A percentile compares a stretch with the other conserved stretches of the same genome.
Evolutionary conservation across 1,140 invertebrate genomes (phyloP).

Genomic region (Aporrectodea caliginosa): DNA sequence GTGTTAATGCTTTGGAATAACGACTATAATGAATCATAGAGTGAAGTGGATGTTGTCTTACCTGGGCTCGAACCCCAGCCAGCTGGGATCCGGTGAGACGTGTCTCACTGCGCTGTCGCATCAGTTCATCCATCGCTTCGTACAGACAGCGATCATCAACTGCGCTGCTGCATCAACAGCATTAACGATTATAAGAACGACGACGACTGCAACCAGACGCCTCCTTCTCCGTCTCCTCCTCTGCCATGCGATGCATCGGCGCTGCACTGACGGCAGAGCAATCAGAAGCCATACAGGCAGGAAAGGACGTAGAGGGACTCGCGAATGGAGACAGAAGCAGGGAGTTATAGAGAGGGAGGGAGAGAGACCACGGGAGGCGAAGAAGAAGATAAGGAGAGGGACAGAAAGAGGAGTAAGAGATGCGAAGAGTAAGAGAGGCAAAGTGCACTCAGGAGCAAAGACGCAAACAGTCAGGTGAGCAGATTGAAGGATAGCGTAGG

Average conservation of each 20-base stretch:
- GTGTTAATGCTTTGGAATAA: too few species aligned
- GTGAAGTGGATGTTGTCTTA: background rate
- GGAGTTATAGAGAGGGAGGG: background rate
- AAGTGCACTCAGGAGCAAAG: background rate
- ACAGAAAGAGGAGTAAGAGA: constrained; percentile 18
- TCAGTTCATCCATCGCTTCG: background rate
- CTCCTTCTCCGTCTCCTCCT: too few species aligned
- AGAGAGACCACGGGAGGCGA: background rate
- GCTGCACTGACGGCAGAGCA: too few species aligned
- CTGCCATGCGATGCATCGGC: too few species aligned
- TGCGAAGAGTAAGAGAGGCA: constrained; percentile 4
- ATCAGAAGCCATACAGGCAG: background rate
- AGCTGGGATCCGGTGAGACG: background rate
- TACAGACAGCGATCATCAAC: background rate
- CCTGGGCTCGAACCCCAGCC: background rate
- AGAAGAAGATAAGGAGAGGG: constrained; percentile 8
- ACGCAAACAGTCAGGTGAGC: background rate
- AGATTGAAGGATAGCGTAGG: background rate
- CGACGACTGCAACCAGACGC: too few species aligned
- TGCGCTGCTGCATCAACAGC: background rate
- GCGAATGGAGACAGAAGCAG: background rate
- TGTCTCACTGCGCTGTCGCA: background rate
- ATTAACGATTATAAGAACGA: too few species aligned
- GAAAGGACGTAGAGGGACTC: background rate
- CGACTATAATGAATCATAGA: too few species aligned